A percentile compares a stretch with the other conserved stretches of the same genome.
Evolutionary conservation across 2,888 invertebrate genomes (phyloP).

Genomic region (Drosophila falleni): DNA sequence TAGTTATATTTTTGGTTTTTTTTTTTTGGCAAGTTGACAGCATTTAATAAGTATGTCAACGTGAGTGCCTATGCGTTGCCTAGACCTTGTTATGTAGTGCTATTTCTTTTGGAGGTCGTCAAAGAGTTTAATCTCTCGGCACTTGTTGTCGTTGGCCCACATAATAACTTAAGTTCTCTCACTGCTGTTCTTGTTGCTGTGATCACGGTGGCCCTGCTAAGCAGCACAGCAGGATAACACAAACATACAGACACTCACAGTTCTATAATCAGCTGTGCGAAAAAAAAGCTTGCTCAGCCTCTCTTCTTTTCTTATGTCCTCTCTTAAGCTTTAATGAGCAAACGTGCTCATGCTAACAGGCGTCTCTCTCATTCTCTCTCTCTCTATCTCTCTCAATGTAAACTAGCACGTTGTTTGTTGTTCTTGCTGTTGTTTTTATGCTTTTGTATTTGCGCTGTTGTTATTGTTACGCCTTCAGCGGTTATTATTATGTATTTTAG

Average conservation of each 20-base stretch:
- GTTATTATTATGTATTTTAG: conserved; percentile 44
- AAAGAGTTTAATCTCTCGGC: conserved; percentile 45
- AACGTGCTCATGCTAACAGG: background rate
- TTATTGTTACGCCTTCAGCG: conserved; percentile 35
- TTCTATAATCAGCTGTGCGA: conserved; percentile 52
- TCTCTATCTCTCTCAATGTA: conserved; percentile 7
- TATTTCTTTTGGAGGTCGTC: conserved; percentile 24
- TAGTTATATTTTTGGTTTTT: background rate
- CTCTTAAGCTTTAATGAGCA: conserved; percentile 26
- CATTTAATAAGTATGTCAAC: conserved; percentile 49
- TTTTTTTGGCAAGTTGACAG: conserved; percentile 50
- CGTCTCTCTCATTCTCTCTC: conserved; percentile 12
- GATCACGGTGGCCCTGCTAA: background rate
- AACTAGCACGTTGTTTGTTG: conserved; percentile 46
- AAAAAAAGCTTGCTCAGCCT: conserved; percentile 36
- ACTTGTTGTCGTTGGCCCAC: conserved; percentile 59
- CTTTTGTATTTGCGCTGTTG: conserved; percentile 7
- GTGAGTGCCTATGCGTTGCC: conserved; percentile 33
- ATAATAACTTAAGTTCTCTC: conserved; percentile 25
- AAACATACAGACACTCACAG: background rate
- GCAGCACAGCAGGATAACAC: background rate
- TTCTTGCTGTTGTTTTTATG: conserved; percentile 24
- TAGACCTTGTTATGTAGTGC: conserved; percentile 47
- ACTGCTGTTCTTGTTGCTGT: background rate
- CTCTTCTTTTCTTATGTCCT: background rate